These are phyloP conservation scores for Altica lythri DNA, from an alignment of 2,888 invertebrate species.

Conservation along the genomic window DNA sequence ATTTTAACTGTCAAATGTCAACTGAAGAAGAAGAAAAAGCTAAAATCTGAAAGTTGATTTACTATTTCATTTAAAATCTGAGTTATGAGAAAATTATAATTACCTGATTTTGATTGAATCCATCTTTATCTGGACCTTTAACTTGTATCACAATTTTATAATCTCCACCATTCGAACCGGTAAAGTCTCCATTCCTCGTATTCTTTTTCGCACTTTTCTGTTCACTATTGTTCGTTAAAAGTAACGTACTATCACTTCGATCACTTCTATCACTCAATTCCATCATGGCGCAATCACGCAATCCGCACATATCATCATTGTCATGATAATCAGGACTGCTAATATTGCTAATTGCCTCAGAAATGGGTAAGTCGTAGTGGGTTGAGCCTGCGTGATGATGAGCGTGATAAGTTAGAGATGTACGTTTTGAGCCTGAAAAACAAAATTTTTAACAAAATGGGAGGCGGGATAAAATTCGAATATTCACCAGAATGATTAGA, in stretches of 20 bases:
- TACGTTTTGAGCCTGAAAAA: slow-evolving; percentile 62
- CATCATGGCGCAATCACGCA: slow-evolving; percentile 83
- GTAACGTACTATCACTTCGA: slow-evolving; percentile 85
- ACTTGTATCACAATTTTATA: slow-evolving; percentile 86
- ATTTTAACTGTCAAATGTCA: no score
- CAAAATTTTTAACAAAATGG: no score
- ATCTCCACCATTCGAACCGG: slow-evolving; percentile 65
- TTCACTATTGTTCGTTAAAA: slow-evolving; percentile 83
- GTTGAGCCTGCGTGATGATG: slow-evolving; percentile 40
- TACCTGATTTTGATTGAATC: slow-evolving; percentile 50
- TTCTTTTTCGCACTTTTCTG: slow-evolving; percentile 60
- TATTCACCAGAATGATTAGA: slow-evolving; percentile 76
- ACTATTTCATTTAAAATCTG: no score
- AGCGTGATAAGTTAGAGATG: slow-evolving; percentile 58
- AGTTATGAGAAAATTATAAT: no score
- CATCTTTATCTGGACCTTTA: slow-evolving; percentile 63
- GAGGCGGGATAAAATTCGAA: no score
- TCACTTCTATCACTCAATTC: slow-evolving; percentile 87
- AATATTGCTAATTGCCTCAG: slow-evolving; percentile 87
- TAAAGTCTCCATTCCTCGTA: slow-evolving; percentile 33
- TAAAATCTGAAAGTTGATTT: no score
- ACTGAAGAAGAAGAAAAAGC: no score
- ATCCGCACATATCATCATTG: slow-evolving; percentile 81
- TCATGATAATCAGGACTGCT: slow-evolving; percentile 90
- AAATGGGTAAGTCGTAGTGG: slow-evolving; percentile 74